phyloP scores from a whole-genome alignment of 2,113 vertebrate genomes.

The Vicugna pacos region DNA sequence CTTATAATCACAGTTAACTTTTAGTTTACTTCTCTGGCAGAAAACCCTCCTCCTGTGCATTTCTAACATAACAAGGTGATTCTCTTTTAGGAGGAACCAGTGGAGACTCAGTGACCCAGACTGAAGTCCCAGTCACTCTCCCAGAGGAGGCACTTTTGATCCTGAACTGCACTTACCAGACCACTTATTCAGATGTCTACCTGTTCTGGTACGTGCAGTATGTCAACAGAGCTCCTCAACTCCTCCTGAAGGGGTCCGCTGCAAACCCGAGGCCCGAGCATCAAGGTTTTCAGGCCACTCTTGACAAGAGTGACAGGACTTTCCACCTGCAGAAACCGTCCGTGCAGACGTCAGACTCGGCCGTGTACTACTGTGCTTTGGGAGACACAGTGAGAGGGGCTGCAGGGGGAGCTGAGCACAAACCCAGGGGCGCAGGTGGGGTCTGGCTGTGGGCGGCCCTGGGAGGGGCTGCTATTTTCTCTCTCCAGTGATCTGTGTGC shows the following conservation, averaged over 20 bases:
- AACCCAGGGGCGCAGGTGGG: too few species aligned
- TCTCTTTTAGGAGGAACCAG: background rate
- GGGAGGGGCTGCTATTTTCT: too few species aligned
- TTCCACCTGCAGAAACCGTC: too few species aligned
- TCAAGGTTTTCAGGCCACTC: too few species aligned
- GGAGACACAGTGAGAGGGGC: too few species aligned
- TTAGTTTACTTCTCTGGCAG: background rate
- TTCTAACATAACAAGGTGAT: background rate
- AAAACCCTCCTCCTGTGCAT: background rate
- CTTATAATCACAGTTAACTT: background rate
- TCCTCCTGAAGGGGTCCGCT: background rate
- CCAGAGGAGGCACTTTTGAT: background rate
- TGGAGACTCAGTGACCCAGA: conserved; percentile 65
- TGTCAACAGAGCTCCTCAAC: background rate
- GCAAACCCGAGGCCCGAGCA: too few species aligned
- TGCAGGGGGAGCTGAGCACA: too few species aligned
- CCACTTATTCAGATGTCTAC: accelerated
- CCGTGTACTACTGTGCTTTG: too few species aligned
- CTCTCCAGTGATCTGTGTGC: too few species aligned
- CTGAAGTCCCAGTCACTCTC: background rate
- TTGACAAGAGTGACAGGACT: too few species aligned
- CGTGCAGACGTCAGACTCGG: too few species aligned
- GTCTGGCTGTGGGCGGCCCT: too few species aligned
- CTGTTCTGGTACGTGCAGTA: background rate
- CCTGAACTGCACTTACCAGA: conserved; percentile 6